Percentiles rank a stretch among this genome's conserved stretches.
Conservation (phyloP, 2,797 vertebrate genomes). For the Poecilia velifera region DNA sequence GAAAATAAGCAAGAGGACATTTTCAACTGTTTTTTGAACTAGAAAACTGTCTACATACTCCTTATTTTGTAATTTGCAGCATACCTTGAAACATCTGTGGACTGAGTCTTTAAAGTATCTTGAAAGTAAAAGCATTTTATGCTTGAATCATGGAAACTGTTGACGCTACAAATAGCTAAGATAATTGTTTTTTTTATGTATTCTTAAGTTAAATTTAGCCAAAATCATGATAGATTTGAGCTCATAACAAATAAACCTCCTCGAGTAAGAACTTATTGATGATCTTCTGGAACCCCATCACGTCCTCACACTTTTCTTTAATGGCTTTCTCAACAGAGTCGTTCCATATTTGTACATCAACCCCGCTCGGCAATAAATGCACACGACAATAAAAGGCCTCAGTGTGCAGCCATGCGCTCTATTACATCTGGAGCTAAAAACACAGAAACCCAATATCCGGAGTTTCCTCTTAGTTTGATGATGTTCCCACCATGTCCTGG, state of each 20-base stretch:
- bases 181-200: neutral
- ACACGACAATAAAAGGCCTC: slow-evolving; percentile 52
- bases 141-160: neutral
- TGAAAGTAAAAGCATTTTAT: neutral
- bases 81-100: neutral
- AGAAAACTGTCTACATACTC: neutral
- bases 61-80: neutral
- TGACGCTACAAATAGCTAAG: neutral
- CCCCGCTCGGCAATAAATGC: slow-evolving; percentile 32
- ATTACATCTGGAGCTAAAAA: slow-evolving; percentile 65
- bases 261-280: neutral
- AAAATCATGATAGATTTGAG: neutral
- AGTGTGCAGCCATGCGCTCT: slow-evolving; percentile 49
- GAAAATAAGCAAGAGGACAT: neutral
- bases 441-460: slow-evolving; percentile 70
- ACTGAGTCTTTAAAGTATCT: neutral
- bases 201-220: neutral
- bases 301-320: slow-evolving; percentile 34
- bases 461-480: slow-evolving; percentile 59
- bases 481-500: slow-evolving; percentile 59
- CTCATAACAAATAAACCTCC: neutral
- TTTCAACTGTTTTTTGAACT: neutral
- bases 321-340: slow-evolving; percentile 17
- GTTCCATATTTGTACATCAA: slow-evolving; percentile 41
- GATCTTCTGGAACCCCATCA: slow-evolving; percentile 17